Evolutionary conservation across 2,888 invertebrate genomes (phyloP), one percentile per base, ranked within the genome.

Genomic region (Altica lythri): DNA sequence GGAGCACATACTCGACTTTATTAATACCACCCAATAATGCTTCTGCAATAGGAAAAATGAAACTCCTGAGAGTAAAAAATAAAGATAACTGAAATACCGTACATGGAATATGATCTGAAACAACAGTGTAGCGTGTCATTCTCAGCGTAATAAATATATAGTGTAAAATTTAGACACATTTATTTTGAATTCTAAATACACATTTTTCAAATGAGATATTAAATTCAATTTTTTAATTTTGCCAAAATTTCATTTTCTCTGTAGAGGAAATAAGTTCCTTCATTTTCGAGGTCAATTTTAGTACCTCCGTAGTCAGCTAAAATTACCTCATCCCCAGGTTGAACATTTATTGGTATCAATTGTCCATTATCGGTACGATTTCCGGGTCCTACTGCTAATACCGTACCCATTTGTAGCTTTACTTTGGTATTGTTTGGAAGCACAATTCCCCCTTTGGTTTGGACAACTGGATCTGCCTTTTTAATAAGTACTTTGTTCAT

Each of bases 301-400:
- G 94, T 95, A 63, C 98, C 98, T 55, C 97, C 97, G 76, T 92
- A 99, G 78, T 98, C 97, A 1, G 98, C 97, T 45, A 99, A 82
- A 53, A 98, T 80, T 8, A 98, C 97, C 70, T 84, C 85, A 75
- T 98, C 98, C 48, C 98, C 97, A 53, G 49, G 47, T 22, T 48
- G 30, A 6, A 47, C 30, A 29, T 48, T 32, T 2, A 62, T 59
- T 10, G 63, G 65, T 2, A 63, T 51, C 1, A 65, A n/a, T 1
- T 35, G 34, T 53, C 96, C 96, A 71, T 86, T 85, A 79, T 92
- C 64, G 16, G 19, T 66, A 37, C 65, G 57, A 1, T 55, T 53
- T 13, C 72, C 70, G 1, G 71, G 68, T 14, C 71, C 72, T 1
- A 70, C 68, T 17, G 72, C 72, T 8, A 70, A 55, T 1, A 71